These are phyloP conservation scores for Dallia pectoralis DNA, from an alignment of 2,797 vertebrate genomes.

Conservation along the genomic window DNA sequence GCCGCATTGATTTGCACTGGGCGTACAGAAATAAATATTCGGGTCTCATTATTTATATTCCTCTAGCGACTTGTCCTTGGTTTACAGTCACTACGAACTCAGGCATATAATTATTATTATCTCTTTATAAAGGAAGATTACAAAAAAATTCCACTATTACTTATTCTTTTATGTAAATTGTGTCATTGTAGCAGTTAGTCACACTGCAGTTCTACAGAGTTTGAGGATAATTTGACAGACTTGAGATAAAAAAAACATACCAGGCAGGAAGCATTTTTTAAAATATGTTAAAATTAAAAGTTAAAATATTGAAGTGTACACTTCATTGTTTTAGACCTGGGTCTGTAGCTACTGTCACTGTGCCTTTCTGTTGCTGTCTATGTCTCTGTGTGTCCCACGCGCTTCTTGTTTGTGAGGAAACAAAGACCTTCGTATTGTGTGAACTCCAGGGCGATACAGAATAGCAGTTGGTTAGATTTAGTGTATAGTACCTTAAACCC, in stretches of 20 bases:
- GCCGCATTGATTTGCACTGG: too few species aligned
- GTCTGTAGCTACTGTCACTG: not conserved
- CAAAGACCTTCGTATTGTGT: constrained; percentile 41
- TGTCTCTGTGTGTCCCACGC: constrained; percentile 8
- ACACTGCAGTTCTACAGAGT: not conserved
- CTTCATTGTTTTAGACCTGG: not conserved
- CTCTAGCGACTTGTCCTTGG: not conserved
- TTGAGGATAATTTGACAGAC: not conserved
- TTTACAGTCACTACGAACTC: constrained; percentile 1
- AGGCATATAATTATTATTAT: constrained; percentile 1
- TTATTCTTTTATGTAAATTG: not conserved
- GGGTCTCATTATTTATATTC: not conserved
- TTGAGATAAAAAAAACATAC: not conserved
- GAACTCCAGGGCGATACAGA: constrained; percentile 4
- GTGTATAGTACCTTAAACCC: constrained; percentile 42
- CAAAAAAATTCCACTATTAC: not conserved
- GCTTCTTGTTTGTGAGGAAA: constrained; percentile 27
- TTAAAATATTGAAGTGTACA: too few species aligned
- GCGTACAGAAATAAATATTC: not conserved
- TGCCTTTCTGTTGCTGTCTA: constrained; percentile 11
- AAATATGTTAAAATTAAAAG: too few species aligned
- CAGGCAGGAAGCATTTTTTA: too few species aligned
- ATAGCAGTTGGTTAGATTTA: constrained; percentile 35
- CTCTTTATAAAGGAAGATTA: not conserved
- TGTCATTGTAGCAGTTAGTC: not conserved